Evolutionary conservation across 2,888 invertebrate species (phyloP).

Genomic region (Junonia oenone): DNA sequence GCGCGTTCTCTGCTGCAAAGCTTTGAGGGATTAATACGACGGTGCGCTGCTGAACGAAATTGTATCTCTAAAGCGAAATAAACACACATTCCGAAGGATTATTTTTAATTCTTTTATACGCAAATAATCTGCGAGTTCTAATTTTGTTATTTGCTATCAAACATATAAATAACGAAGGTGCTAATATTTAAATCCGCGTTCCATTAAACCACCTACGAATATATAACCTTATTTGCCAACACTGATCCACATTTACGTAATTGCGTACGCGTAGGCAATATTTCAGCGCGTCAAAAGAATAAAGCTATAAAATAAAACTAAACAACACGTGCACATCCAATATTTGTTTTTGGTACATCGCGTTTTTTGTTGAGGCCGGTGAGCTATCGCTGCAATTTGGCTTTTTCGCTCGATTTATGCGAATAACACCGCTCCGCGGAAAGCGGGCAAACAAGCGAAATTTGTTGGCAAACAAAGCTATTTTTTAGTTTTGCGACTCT

Average conservation of each 20-base stretch:
- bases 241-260: conserved; percentile 32
- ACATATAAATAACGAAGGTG: background rate
- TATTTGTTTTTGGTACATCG: conserved; percentile 65
- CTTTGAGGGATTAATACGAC: conserved; percentile 75
- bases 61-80: conserved; percentile 27
- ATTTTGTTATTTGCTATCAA: background rate
- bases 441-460: conserved; percentile 70
- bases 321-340: conserved; percentile 53
- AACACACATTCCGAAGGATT: background rate
- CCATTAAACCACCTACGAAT: background rate
- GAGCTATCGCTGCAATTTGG: conserved; percentile 71
- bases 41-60: conserved; percentile 52
- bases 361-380: conserved; percentile 68
- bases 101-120: background rate
- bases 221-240: background rate
- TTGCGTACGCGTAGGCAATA: conserved; percentile 22
- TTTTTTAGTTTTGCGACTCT: conserved; percentile 60
- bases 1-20: conserved; percentile 58
- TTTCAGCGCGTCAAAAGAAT: conserved; percentile 38
- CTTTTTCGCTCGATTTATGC: conserved; percentile 72
- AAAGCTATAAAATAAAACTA: conserved; percentile 48
- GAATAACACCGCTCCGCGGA: conserved; percentile 65
- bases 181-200: background rate
- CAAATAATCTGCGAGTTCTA: background rate
- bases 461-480: conserved; percentile 60